Evolutionary conservation across 1,140 invertebrate species (phyloP).

Genomic region (Nephila pilipes): DNA sequence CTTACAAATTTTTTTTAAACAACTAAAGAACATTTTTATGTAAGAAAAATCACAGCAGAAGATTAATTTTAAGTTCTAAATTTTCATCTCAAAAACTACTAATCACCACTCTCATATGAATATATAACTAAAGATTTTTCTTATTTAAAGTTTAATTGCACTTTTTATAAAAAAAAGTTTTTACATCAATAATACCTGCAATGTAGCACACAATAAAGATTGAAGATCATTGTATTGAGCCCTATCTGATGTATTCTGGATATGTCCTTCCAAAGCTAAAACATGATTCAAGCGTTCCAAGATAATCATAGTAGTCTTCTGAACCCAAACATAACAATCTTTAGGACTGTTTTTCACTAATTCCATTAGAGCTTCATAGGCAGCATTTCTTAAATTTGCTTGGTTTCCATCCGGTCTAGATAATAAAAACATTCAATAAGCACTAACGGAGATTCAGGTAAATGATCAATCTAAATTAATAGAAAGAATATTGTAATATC

Average conservation of each 20-base stretch:
- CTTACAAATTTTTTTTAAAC: no score
- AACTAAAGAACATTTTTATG: no score
- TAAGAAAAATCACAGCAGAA: no score
- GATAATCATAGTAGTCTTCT: conserved; percentile 97
- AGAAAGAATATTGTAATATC: no score
- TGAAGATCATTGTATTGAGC: conserved; percentile 98
- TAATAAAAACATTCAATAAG: neutral
- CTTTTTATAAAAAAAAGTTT: no score
- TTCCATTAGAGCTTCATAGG: conserved; percentile 99
- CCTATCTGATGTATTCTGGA: conserved; percentile 91
- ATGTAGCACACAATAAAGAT: conserved; percentile 96
- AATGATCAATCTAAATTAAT: no score
- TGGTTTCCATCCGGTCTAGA: conserved; percentile 83
- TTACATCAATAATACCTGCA: conserved; percentile 83
- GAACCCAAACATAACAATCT: conserved; percentile 98
- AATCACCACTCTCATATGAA: no score
- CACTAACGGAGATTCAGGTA: neutral
- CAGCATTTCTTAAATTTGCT: conserved; percentile 92
- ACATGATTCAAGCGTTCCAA: conserved; percentile 95
- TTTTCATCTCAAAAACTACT: no score
- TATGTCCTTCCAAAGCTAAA: conserved; percentile 95
- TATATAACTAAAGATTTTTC: no score
- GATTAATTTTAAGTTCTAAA: no score
- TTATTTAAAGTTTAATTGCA: no score
- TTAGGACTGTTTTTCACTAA: conserved; percentile 99